Base-by-base conservation (phyloP, 2,888 invertebrate genomes). In the Sarcophaga rosellei region DNA sequence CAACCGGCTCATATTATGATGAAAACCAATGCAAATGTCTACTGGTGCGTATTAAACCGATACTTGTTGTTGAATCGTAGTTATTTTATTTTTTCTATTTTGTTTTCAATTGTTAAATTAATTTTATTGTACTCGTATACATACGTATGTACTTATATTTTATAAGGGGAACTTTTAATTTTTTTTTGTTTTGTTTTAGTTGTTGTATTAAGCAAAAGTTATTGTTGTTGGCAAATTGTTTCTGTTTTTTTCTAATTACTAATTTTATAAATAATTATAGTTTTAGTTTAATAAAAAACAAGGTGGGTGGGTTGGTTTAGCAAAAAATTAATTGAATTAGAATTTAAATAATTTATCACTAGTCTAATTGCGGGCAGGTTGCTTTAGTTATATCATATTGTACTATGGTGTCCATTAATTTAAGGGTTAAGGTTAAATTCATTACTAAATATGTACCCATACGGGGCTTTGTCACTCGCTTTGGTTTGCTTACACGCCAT, bases 1-100 rank as follows among this genome's bases (percentile, higher is more conserved):
- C 95, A 35, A 95, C 95, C 3, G 95, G 95, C 66, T 94, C 93
- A 78, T 93, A 92, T 87, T 96, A 95, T 90, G 95, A 96, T 90
- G 93, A 94, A 76, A 90, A 90, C 85, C 91, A 90, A 86, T 93
- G 93, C 90, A 90, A 90, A 89, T 93, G 93, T 88, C 88, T 90
- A 82, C 91, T 92, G 90, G 93, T 92, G 86, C 84, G 86, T 86
- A 86, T 86, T 89, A 91, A 84, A 79, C 86, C 81, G 74, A 85
- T 82, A 47, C 66, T 68, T 66, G 69, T 84, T 88, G 72, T 25
- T 79, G 77, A 84, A 53, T 53, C 53, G 17, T 53, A 53, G 15
- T 15, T 53, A 15, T 53, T 53, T 53, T 53, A 15, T 53, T 15
- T 53, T 15, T 15, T 47, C 0, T 47, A 0, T 20, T 12, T 62